Conservation (phyloP, 2,113 vertebrate genomes). For the Ochotona princeps region DNA sequence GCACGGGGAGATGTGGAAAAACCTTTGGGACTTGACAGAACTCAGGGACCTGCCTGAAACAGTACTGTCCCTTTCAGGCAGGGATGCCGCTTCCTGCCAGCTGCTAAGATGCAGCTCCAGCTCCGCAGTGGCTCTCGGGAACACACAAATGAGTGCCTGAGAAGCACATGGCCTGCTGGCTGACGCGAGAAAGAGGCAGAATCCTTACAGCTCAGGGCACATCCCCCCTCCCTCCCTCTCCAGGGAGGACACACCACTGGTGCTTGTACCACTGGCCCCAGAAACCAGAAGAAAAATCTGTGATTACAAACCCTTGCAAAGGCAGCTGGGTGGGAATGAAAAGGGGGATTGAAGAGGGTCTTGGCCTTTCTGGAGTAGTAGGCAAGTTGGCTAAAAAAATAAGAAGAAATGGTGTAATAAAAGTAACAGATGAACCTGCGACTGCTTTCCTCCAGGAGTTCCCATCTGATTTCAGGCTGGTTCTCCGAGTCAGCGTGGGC, state of each 20-base stretch:
- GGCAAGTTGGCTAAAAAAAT: conserved; percentile 77
- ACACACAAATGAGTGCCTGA: conserved; percentile 80
- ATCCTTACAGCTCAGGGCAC: conserved; percentile 28
- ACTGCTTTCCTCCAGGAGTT: conserved; percentile 86
- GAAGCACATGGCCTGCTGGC: conserved; percentile 69
- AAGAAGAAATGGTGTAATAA: conserved; percentile 88
- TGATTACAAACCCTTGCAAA: conserved; percentile 78
- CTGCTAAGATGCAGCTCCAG: too few relatives aligned
- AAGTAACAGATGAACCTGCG: conserved; percentile 89
- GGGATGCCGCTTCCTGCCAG: conserved; percentile 43
- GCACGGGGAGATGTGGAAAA: conserved; percentile 72
- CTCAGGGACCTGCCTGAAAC: conserved; percentile 69
- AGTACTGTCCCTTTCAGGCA: conserved; percentile 32
- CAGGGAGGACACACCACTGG: conserved; percentile 55
- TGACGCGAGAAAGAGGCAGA: conserved; percentile 71
- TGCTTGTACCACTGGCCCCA: conserved; percentile 60
- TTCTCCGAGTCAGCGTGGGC: conserved; percentile 81
- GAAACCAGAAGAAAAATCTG: conserved; percentile 83
- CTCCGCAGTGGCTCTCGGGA: conserved; percentile 59
- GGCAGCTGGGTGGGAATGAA: rapidly evolving
- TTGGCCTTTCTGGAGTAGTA: conserved; percentile 77
- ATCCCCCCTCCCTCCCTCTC: conserved; percentile 61
- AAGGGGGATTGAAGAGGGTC: neutral
- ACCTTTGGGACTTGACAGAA: conserved; percentile 73
- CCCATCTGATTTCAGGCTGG: conserved; percentile 84